Evolutionary conservation across 2,888 invertebrate species (phyloP), one percentile per base, ranked within the genome.

Genomic region (Corbicula japonica): DNA sequence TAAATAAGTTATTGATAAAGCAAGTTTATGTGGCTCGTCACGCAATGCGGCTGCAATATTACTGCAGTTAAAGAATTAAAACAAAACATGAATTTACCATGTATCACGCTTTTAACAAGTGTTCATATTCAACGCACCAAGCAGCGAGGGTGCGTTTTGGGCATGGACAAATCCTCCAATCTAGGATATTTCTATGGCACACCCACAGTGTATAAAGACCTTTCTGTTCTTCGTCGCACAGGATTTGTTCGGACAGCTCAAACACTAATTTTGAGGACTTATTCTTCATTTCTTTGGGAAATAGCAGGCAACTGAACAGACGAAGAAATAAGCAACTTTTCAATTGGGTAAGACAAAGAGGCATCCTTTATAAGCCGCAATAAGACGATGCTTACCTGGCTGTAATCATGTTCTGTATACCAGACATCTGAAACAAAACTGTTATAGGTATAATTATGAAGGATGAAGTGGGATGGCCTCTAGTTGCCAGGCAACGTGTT

Each of bases 341-440:
- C 48, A 23, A 44, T 80, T 30, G 84, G 80, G 10, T 63, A 58
- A 0, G 82, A 84, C 46, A 79, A 73, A 48, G 80, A 84, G 72
- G 1, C 41, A 0, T 69, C 81, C 1, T 63, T 84, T n/a, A 71
- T n/a, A 72, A n/a, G 26, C 34, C 6, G 72, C 82, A 10, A 80
- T 83, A 21, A 28, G 52, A 21, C 26, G 46, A 0, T 66, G 58
- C 32, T 68, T 83, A 10, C 74, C 74, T 2, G 28, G 32, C 0
- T 46, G 48, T 18, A 58, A 68, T 3, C 77, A 77, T 58, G 78
- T n/a, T n/a, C n/a, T n/a, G n/a, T n/a, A n/a, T n/a, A n/a, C n/a
- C n/a, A n/a, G n/a, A n/a, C n/a, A n/a, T n/a, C n/a, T n/a, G n/a
- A n/a, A n/a, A n/a, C n/a, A n/a, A n/a, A n/a, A n/a, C n/a, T n/a